Evolutionary conservation across 2,113 vertebrate species (phyloP), one percentile per base, ranked within the genome.

Genomic region (Oreochromis aureus): DNA sequence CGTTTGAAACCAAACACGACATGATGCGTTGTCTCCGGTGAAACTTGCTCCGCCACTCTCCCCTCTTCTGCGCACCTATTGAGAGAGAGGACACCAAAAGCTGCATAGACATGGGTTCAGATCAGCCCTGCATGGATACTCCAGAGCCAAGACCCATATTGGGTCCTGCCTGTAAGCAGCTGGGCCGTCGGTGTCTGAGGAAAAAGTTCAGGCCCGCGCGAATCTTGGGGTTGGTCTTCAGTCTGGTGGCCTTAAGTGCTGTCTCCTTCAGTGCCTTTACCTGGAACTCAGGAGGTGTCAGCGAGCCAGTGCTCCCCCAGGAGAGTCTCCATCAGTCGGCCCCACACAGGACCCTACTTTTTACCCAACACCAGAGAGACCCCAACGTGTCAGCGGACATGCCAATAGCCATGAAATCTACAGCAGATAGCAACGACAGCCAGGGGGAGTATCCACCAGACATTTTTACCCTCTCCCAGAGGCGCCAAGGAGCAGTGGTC

Each of bases 331-430:
- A 94, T 84, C 91, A 93, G 78, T 87, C 89, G 1, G 81, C 94
- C 56, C 96, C 92, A 84, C 97, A 97, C 94, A 97, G 98, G 97
- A 99, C 97, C 97, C 97, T 99, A 32, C 96, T 99, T 95, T 98
- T 97, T 93, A 95, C 97, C 80, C 94, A 92, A 7, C 96, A 96
- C 55, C 90, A 93, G 86, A 89, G 94, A 87, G 94, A 96, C 83
- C 93, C 86, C 90, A 97, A 97, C 1, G 86, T 88, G 53, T 97
- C 96, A 24, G 92, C 93, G 44, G 95, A 96, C 89, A 92, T 93
- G 48, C 92, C 95, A 16, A 15, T 94, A 90, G 95, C 97, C 92
- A 94, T 95, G 95, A 96, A 93, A 89, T 84, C 95, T 0, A 93
- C 97, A 92, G 95, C 94, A 13, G 59, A 91, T 0, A 16, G 82